A percentile compares a stretch with the other conserved stretches of the same genome.
phyloP scores from a whole-genome alignment of 2,113 vertebrate species.

The Pelecanus crispus region DNA sequence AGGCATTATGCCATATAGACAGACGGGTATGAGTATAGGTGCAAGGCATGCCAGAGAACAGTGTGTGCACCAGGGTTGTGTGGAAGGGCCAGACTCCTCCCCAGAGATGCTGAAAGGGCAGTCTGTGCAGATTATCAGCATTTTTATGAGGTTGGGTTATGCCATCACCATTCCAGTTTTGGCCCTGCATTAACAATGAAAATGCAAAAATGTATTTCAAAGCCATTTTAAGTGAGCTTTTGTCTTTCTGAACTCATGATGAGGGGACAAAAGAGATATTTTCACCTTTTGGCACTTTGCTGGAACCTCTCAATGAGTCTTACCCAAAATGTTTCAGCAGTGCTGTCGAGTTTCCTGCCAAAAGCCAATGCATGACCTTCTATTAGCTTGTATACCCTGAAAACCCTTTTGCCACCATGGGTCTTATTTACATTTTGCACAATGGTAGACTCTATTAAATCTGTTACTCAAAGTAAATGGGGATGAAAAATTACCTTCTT shows the following conservation, averaged over 20 bases:
- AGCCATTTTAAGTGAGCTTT: neutral
- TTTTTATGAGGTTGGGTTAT: neutral
- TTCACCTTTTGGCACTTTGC: neutral
- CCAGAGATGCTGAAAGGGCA: conserved; percentile 38
- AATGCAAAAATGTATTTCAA: neutral
- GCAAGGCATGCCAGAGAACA: conserved; percentile 44
- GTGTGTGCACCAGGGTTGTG: neutral
- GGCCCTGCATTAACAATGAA: neutral
- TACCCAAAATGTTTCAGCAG: conserved; percentile 31
- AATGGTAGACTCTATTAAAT: conserved; percentile 29
- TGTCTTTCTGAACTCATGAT: neutral
- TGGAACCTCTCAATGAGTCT: conserved; percentile 3
- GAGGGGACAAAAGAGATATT: neutral
- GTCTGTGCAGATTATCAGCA: neutral
- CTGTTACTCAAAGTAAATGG: conserved; percentile 49
- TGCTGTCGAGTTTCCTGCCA: conserved; percentile 6
- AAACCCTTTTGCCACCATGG: neutral
- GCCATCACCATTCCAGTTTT: neutral
- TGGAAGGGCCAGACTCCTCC: conserved; percentile 22
- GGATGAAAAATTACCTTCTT: conserved; percentile 66
- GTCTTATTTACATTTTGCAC: conserved; percentile 27
- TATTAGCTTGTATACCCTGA: neutral
- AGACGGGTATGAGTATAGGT: conserved; percentile 63
- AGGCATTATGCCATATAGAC: conserved; percentile 63
- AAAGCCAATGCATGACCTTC: conserved; percentile 12